Evolutionary conservation across 2,797 vertebrate genomes (phyloP).

Genomic region (Tragopan temminckii): DNA sequence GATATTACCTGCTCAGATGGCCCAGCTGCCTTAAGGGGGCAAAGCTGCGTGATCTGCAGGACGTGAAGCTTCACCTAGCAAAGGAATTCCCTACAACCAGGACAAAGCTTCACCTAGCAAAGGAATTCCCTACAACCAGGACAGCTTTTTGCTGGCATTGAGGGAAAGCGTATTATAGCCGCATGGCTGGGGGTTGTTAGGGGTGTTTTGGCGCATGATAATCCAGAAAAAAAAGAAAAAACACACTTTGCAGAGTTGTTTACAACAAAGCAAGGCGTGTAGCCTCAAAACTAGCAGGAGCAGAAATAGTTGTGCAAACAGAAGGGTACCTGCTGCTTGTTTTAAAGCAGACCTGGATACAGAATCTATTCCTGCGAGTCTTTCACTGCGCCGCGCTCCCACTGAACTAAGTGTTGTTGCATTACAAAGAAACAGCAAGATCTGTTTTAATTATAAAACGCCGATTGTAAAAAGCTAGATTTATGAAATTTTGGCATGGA

Average conservation of each 20-base stretch:
- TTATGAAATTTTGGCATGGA: not conserved
- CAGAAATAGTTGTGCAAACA: not conserved
- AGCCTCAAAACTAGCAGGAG: not conserved
- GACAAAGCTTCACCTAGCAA: not conserved
- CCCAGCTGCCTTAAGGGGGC: not conserved
- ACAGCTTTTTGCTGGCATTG: not conserved
- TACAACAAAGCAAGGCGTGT: not conserved
- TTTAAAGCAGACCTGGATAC: not conserved
- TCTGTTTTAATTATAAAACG: not conserved
- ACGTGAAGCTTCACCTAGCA: not conserved
- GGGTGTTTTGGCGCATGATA: not conserved
- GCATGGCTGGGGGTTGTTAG: not conserved
- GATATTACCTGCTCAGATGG: not conserved
- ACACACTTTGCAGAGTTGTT: not conserved
- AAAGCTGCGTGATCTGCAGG: rapidly evolving
- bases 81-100: not conserved
- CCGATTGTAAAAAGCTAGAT: not conserved
- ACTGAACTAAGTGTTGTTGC: not conserved
- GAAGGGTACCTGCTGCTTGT: not conserved
- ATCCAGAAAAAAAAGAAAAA: not conserved
- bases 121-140: not conserved
- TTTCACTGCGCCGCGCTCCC: not conserved
- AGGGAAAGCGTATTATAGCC: not conserved
- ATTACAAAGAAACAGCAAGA: not conserved
- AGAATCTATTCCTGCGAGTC: not conserved